Evolutionary conservation across 2,888 invertebrate genomes (phyloP).

Genomic region (Frankliniella intonsa): DNA sequence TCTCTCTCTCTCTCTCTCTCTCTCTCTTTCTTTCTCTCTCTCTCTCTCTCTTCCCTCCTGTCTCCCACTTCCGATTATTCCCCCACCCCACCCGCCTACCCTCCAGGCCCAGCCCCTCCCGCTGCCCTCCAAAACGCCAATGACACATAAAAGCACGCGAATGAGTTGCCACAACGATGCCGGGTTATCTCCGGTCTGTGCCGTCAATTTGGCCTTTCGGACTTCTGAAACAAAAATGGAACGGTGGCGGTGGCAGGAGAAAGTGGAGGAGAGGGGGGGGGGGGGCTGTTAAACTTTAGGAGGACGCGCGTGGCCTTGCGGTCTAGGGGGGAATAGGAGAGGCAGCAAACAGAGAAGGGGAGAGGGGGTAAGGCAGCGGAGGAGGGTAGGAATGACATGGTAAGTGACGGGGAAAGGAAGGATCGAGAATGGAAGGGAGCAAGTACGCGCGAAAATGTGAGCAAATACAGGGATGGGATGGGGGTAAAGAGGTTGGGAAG

Average conservation of each 20-base stretch:
- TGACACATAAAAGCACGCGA: slow-evolving; percentile 1
- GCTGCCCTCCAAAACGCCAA: neutral
- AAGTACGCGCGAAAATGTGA: neutral
- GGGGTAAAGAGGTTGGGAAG: neutral
- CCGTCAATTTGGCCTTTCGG: slow-evolving; percentile 10
- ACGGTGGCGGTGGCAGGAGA: neutral
- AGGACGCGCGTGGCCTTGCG: neutral
- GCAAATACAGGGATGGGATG: neutral
- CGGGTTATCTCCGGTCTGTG: neutral
- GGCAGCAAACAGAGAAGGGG: no score
- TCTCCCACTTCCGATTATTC: no score
- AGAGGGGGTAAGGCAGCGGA: no score
- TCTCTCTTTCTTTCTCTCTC: no score
- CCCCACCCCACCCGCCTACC: neutral
- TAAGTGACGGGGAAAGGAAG: no score
- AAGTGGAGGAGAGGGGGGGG: neutral
- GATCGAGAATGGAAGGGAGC: no score
- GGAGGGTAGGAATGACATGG: no score
- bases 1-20: no score
- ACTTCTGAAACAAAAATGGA: slow-evolving; percentile 21
- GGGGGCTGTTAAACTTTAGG: neutral
- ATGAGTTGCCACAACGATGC: slow-evolving; percentile 2
- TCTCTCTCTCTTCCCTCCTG: no score
- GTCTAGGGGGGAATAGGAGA: no score
- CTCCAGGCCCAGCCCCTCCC: neutral